Percentiles rank a stretch among this genome's conserved stretches.
These are phyloP conservation scores for Poeciliopsis prolifica DNA, from an alignment of 2,113 vertebrate species.

Conservation along the genomic window DNA sequence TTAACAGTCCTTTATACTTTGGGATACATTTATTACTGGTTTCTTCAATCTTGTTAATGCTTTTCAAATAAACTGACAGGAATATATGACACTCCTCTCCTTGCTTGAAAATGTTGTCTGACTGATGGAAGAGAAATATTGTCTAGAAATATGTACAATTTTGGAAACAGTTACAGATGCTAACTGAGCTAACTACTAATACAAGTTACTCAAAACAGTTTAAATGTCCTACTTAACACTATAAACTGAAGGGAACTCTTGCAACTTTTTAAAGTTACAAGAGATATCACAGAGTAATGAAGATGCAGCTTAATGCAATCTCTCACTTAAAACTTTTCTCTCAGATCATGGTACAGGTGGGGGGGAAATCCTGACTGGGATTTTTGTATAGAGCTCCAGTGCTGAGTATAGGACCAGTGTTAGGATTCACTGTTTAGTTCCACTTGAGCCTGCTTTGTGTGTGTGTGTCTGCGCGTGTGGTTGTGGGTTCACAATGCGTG, in stretches of 20 bases:
- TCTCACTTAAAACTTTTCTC: not conserved
- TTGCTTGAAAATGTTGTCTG: no score
- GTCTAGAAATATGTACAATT: no score
- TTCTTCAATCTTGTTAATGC: no score
- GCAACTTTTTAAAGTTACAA: not conserved
- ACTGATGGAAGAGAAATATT: no score
- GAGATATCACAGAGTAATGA: not conserved
- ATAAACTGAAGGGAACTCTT: not conserved
- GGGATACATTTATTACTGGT: not conserved
- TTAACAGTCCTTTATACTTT: no score
- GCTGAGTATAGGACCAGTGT: conserved; percentile 15
- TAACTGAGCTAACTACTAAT: no score
- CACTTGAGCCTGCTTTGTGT: conserved; percentile 1
- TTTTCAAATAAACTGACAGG: no score
- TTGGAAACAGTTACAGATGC: no score
- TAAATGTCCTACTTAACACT: no score
- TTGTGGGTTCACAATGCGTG: conserved; percentile 36
- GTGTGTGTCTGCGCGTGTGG: not conserved
- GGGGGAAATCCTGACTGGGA: not conserved
- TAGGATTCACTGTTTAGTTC: conserved; percentile 45
- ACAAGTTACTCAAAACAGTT: no score
- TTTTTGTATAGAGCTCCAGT: conserved; percentile 11
- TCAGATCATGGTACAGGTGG: no score
- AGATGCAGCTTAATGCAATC: not conserved
- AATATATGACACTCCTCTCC: no score